Conservation (phyloP, 2,113 vertebrate species). For the Nothocercus julius region DNA sequence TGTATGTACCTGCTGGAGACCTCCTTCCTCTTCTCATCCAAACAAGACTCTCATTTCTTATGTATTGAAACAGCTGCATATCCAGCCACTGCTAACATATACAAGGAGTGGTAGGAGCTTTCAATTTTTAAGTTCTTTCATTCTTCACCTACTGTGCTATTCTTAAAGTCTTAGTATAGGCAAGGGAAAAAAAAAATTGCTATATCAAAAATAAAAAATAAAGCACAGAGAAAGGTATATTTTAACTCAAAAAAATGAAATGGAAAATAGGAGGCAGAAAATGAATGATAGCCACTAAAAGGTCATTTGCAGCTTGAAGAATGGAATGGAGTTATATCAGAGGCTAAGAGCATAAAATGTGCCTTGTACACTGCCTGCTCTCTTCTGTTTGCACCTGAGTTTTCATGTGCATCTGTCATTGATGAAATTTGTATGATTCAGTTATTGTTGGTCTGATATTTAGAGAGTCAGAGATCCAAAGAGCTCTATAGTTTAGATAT, state of each 20-base stretch:
- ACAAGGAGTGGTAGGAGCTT: neutral
- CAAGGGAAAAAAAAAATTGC: neutral
- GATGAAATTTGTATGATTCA: neutral
- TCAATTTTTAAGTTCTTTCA: neutral
- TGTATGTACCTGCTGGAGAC: fast-evolving
- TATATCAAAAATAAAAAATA: neutral
- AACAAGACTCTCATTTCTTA: neutral
- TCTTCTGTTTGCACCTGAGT: too few relatives aligned
- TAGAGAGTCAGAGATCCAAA: neutral
- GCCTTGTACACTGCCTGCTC: neutral
- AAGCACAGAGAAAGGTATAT: neutral
- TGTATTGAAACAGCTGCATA: neutral
- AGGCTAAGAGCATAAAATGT: neutral
- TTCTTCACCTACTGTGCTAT: neutral
- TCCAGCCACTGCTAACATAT: neutral
- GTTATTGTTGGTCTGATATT: neutral
- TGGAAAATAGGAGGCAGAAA: neutral
- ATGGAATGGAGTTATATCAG: neutral
- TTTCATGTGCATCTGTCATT: neutral
- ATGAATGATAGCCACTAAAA: neutral
- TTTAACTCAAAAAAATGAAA: neutral
- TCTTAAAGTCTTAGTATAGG: neutral
- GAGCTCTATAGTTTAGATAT: neutral
- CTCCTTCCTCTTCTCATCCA: neutral
- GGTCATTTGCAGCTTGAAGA: neutral